A percentile compares a stretch with the other conserved stretches of the same genome.
These are phyloP conservation scores for Vireo griseus DNA, from an alignment of 2,797 vertebrate species.

Conservation along the genomic window DNA sequence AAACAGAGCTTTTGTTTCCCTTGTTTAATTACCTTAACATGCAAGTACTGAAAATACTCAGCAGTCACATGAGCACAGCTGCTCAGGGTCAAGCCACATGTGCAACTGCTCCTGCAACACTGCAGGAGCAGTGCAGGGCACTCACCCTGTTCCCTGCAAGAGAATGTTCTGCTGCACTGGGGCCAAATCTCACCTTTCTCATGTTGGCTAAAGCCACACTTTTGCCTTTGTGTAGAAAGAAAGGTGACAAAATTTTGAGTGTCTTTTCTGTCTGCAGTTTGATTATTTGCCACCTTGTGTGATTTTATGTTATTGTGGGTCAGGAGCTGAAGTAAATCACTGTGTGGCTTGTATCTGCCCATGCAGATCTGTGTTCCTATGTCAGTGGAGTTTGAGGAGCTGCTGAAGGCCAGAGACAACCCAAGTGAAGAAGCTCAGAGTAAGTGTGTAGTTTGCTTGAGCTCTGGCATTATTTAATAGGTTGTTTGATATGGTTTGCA, in stretches of 20 bases:
- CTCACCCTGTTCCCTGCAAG: not conserved
- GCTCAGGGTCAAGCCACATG: not conserved
- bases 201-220: not conserved
- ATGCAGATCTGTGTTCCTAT: conserved; percentile 94
- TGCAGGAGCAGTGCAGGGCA: not conserved
- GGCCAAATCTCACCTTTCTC: accelerated
- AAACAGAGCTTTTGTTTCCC: not conserved
- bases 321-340: not conserved
- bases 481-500: not conserved
- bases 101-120: too few relatives aligned
- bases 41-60: not conserved
- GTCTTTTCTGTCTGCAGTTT: not conserved
- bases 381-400: conserved; percentile 97
- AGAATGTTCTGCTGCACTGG: not conserved
- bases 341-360: not conserved
- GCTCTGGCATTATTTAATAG: not conserved
- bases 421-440: conserved; percentile 95
- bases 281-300: accelerated
- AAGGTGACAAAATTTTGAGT: not conserved
- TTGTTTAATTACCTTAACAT: not conserved
- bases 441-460: conserved; percentile 63
- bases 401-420: conserved; percentile 94
- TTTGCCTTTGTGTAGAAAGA: not conserved
- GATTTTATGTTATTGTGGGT: not conserved
- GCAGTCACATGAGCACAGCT: accelerated